Percentiles rank a stretch among this genome's conserved stretches.
Conservation (phyloP, 2,797 vertebrate species). For the Triplophysa bombifrons region DNA sequence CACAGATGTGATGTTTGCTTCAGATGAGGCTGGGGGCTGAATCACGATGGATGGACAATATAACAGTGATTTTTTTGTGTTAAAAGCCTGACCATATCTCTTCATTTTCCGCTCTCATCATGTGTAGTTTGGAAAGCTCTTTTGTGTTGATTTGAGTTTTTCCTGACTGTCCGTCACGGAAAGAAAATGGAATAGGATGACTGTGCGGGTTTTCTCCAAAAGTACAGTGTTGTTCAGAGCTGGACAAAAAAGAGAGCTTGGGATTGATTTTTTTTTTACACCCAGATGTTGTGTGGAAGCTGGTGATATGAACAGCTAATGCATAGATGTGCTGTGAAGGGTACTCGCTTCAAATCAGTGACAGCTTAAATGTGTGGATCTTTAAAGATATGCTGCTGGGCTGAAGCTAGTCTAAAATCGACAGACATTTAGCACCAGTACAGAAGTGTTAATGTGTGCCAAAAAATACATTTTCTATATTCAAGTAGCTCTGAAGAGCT, state of each 20-base stretch:
- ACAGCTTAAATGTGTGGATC: constrained; percentile 5
- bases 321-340: constrained; percentile 40
- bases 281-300: constrained; percentile 26
- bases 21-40: constrained; percentile 10
- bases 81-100: not conserved
- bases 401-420: constrained; percentile 4
- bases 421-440: constrained; percentile 1
- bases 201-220: not conserved
- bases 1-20: constrained; percentile 26
- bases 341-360: constrained; percentile 49
- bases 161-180: too few species aligned
- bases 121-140: too few species aligned
- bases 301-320: constrained; percentile 47
- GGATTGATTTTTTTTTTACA: constrained; percentile 32
- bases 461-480: constrained; percentile 15
- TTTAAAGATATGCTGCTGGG: constrained; percentile 7
- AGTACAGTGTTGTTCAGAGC: not conserved
- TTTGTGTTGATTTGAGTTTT: too few species aligned
- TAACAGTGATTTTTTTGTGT: not conserved
- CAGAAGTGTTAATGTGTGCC: not conserved
- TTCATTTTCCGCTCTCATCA: not conserved
- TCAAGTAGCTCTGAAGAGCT: not conserved
- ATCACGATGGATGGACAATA: not conserved
- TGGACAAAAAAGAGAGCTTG: not conserved
- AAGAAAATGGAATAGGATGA: not conserved